Conservation (phyloP, 2,113 vertebrate genomes). For the Ceuthmochares aereus region DNA sequence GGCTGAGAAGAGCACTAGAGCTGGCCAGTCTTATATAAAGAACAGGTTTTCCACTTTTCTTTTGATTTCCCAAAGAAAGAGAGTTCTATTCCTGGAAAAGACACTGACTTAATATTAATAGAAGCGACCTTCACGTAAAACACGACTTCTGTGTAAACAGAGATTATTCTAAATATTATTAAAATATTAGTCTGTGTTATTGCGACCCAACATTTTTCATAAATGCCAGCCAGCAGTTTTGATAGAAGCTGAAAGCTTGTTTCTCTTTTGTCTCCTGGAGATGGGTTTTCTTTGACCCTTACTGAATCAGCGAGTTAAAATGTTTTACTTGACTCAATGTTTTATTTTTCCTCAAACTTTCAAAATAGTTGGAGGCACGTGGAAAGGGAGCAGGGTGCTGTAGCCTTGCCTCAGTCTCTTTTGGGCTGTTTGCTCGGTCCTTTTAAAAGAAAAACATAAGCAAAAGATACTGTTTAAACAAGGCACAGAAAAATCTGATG, state of each 20-base stretch:
- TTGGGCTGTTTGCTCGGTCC: neutral
- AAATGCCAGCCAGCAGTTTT: neutral
- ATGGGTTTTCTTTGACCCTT: neutral
- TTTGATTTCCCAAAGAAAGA: neutral
- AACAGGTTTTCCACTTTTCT: neutral
- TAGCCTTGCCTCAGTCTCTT: neutral
- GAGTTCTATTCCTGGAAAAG: neutral
- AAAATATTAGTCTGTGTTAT: neutral
- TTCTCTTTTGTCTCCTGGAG: neutral
- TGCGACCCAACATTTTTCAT: neutral
- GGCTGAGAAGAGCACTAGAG: neutral
- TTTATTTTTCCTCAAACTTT: neutral
- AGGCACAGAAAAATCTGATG: neutral
- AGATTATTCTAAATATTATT: neutral
- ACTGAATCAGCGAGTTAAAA: neutral
- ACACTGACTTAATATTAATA: neutral
- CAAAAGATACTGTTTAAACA: neutral
- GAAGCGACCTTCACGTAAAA: neutral
- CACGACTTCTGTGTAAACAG: neutral
- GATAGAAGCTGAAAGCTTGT: neutral
- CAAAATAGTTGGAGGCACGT: neutral
- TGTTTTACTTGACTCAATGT: neutral
- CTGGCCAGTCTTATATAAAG: neutral
- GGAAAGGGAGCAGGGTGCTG: neutral
- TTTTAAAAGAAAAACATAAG: neutral